Evolutionary conservation across 2,797 vertebrate species (phyloP).

Genomic region (Parauchenoglanis punctatus): DNA sequence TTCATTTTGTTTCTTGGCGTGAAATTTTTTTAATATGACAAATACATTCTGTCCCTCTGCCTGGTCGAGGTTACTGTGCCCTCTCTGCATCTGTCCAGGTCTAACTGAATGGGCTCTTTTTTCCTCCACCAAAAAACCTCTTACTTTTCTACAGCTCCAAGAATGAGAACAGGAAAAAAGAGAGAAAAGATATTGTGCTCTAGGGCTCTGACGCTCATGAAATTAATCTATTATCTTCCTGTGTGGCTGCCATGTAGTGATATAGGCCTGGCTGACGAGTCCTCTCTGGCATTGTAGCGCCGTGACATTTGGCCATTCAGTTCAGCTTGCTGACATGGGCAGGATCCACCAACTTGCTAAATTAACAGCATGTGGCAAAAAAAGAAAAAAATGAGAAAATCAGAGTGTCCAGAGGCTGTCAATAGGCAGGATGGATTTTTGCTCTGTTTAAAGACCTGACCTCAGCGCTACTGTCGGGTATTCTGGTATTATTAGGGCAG

Average conservation of each 20-base stretch:
- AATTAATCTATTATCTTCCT: constrained; percentile 84
- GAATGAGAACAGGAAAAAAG: constrained; percentile 55
- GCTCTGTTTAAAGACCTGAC: constrained; percentile 83
- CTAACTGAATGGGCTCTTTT: constrained; percentile 28
- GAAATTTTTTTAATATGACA: not conserved
- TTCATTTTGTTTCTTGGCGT: not conserved
- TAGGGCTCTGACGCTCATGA: constrained; percentile 77
- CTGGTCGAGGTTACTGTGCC: constrained; percentile 50
- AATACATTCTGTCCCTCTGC: not conserved
- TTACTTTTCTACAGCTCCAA: constrained; percentile 39
- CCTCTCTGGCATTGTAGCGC: constrained; percentile 74
- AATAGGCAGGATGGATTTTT: constrained; percentile 74
- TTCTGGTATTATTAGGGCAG: constrained; percentile 84
- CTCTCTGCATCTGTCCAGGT: constrained; percentile 50
- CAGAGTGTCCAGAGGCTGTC: constrained; percentile 70
- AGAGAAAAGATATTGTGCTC: constrained; percentile 73
- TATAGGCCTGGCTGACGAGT: constrained; percentile 77
- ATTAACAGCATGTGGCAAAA: constrained; percentile 78
- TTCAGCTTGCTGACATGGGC: constrained; percentile 80
- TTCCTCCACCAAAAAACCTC: constrained; percentile 22
- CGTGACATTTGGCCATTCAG: constrained; percentile 79
- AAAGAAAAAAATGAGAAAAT: constrained; percentile 63
- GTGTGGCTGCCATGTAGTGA: constrained; percentile 75
- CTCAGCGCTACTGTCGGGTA: constrained; percentile 79
- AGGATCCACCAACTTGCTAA: constrained; percentile 76